phyloP scores from a whole-genome alignment of 1,140 invertebrate species.

The Penaeus vannamei region DNA sequence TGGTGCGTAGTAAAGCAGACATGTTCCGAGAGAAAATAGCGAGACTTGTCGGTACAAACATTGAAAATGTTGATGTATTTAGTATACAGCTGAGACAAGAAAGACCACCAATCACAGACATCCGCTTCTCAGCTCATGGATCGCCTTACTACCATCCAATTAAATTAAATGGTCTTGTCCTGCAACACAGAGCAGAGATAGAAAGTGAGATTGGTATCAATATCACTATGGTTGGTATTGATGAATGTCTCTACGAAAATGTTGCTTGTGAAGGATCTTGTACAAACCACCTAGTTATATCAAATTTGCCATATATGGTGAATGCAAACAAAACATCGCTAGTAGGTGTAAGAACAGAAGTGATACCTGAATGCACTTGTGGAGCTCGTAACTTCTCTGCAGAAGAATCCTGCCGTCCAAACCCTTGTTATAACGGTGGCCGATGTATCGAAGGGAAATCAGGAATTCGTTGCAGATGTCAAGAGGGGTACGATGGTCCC shows the following conservation, averaged over 20 bases:
- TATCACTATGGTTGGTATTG: conserved; percentile 97
- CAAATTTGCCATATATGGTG: conserved; percentile 91
- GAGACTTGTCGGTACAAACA: conserved; percentile 85
- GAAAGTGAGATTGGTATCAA: conserved; percentile 93
- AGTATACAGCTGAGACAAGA: conserved; percentile 90
- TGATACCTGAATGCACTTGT: conserved; percentile 91
- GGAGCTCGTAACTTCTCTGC: conserved; percentile 92
- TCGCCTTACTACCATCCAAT: conserved; percentile 96
- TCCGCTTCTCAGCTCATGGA: conserved; percentile 94
- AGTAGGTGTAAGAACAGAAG: conserved; percentile 88
- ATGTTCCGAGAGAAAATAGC: conserved; percentile 85
- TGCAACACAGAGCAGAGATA: conserved; percentile 87
- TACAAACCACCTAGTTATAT: conserved; percentile 91
- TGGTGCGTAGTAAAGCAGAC: conserved; percentile 89
- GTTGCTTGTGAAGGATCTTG: conserved; percentile 96
- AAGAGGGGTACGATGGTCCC: conserved; percentile 91
- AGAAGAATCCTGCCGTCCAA: conserved; percentile 88
- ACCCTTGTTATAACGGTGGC: conserved; percentile 95
- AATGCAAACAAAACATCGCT: conserved; percentile 97
- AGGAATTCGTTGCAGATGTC: conserved; percentile 84
- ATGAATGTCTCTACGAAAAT: conserved; percentile 96
- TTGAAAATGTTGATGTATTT: conserved; percentile 95
- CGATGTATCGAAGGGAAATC: conserved; percentile 86
- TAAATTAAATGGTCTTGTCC: conserved; percentile 91
- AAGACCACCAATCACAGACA: conserved; percentile 90